phyloP scores from a whole-genome alignment of 1,140 invertebrate species.

The Riptortus pedestris region DNA sequence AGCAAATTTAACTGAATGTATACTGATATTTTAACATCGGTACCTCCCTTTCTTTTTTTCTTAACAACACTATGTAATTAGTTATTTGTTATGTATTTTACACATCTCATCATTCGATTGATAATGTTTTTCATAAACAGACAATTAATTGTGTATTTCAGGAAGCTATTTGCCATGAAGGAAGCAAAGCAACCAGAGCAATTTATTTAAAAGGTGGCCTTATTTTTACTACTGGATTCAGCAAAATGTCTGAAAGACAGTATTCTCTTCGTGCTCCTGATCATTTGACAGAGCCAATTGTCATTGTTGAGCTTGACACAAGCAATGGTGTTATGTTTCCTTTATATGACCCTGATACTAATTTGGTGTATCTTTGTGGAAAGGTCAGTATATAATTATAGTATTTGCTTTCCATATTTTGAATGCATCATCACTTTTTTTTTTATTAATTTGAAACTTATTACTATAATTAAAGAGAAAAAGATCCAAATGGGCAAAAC shows the following conservation, averaged over 20 bases:
- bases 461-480: not conserved
- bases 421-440: not conserved
- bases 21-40: no score
- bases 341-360: constrained; percentile 94
- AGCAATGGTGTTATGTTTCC: constrained; percentile 98
- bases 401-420: not conserved
- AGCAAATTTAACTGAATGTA: no score
- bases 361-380: constrained; percentile 89
- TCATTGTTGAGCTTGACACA: constrained; percentile 91
- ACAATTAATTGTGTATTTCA: no score
- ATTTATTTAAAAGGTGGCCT: constrained; percentile 81
- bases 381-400: constrained; percentile 48
- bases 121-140: no score
- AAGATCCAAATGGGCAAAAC: no score
- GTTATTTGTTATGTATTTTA: no score
- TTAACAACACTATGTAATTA: no score
- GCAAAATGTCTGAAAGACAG: constrained; percentile 89
- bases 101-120: no score
- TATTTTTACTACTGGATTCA: constrained; percentile 95
- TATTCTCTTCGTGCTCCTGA: constrained; percentile 85
- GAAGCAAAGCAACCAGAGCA: constrained; percentile 87
- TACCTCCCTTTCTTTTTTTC: no score
- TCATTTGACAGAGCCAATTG: constrained; percentile 80
- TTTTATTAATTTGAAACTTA: not conserved
- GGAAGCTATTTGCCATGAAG: constrained; percentile 87